Evolutionary conservation across 2,797 vertebrate species (phyloP).

Genomic region (Lepus townsendii): DNA sequence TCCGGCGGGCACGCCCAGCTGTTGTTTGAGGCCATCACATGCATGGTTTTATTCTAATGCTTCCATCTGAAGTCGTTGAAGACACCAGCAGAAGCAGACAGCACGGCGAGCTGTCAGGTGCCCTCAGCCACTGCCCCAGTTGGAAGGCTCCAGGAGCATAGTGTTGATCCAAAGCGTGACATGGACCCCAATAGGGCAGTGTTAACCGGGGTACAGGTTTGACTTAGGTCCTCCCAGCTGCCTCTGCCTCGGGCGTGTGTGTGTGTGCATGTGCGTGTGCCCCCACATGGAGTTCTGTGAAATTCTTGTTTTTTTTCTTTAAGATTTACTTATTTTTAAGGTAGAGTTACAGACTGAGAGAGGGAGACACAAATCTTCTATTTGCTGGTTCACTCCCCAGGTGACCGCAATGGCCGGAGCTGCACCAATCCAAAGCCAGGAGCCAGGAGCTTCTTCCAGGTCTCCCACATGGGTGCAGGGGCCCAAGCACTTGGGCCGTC

Average conservation of each 20-base stretch:
- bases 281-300: not conserved
- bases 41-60: not conserved
- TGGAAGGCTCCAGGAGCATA: accelerated
- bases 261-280: not conserved
- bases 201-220: not conserved
- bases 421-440: too few relatives aligned
- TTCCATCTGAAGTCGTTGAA: slow-evolving; percentile 16
- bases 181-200: not conserved
- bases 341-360: too few relatives aligned
- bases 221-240: too few relatives aligned
- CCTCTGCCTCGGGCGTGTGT: too few relatives aligned
- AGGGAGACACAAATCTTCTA: too few relatives aligned
- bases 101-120: not conserved
- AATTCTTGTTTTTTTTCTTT: too few relatives aligned
- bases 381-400: too few relatives aligned
- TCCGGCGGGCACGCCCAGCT: accelerated
- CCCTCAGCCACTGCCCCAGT: not conserved
- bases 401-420: too few relatives aligned
- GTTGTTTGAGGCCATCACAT: not conserved
- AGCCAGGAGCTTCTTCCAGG: too few relatives aligned
- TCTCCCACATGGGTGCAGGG: too few relatives aligned
- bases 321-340: too few relatives aligned
- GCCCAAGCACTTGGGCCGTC: too few relatives aligned
- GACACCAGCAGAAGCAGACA: not conserved
- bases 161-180: not conserved